Evolutionary conservation across 2,113 vertebrate species (phyloP), one percentile per base, ranked within the genome.

Genomic region (Spilogale gracilis): DNA sequence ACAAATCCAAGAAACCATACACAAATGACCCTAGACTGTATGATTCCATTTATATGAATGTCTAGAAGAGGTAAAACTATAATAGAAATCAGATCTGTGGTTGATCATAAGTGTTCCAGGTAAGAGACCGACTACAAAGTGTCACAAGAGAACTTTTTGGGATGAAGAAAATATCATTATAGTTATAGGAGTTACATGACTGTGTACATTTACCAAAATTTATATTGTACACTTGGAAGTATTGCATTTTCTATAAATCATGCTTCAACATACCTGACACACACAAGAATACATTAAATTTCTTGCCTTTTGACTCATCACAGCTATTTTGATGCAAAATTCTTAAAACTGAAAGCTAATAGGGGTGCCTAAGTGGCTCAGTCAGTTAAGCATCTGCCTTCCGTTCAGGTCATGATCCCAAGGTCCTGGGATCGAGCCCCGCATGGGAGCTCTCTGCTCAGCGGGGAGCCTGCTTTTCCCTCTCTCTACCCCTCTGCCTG

Each of bases 331-430:
- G 69, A 89, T 69, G 30, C 25, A 65, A 79, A 94, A 52, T 71
- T 83, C 32, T 91, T 80, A 74, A 93, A 93, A 94, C 10, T 79
- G 38, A 88, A 83, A 91, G 18, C 85, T 88, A 84, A 21, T 38
- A 38, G 38, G 38, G 38, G 38, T 38, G 38, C 38, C 38, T 38
- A 38, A 38, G 38, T 38, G 38, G 38, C 38, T 38, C 38, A 38
- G 38, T 38, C 38, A 38, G 38, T 38, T 38, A 38, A 38, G 38
- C 38, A 38, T 38, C 38, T 38, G 38, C 38, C 38, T 38, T 38
- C 38, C 38, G 38, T 38, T 38, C 38, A 38, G 38, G 38, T 38
- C 38, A 38, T 38, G 38, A 38, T 38, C 38, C 38, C 38, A 38
- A 38, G 38, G 38, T 38, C 38, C 38, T 38, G 38, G 38, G 38